These are phyloP conservation scores for Phalacrocorax pelagicus DNA, from an alignment of 2,113 vertebrate genomes.

Conservation along the genomic window DNA sequence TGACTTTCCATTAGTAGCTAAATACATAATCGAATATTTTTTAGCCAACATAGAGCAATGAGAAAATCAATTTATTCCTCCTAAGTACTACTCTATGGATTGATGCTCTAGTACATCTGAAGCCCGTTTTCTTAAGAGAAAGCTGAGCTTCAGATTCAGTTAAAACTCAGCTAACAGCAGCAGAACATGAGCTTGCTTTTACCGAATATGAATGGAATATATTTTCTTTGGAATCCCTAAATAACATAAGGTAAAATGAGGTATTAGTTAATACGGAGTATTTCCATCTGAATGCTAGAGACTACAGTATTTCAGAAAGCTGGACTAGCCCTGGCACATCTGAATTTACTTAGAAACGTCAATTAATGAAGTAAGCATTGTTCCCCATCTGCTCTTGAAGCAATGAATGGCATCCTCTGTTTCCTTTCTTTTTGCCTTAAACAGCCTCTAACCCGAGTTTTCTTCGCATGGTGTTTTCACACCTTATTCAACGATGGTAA, in stretches of 20 bases:
- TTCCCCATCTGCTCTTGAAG: not conserved
- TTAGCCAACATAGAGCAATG: constrained; percentile 23
- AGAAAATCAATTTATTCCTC: constrained; percentile 71
- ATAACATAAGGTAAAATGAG: not conserved
- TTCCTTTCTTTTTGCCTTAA: not conserved
- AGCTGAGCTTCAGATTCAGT: not conserved
- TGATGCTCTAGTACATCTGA: constrained; percentile 22
- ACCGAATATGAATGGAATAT: not conserved
- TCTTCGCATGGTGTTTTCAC: not conserved
- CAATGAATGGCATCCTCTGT: not conserved
- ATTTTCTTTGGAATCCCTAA: not conserved
- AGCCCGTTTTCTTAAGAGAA: not conserved
- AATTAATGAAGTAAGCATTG: not conserved
- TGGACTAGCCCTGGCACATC: not conserved
- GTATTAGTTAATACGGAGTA: not conserved
- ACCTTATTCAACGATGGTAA: not conserved
- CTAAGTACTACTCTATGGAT: constrained; percentile 30
- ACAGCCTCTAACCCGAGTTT: not conserved
- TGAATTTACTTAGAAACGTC: not conserved
- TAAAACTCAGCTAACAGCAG: not conserved
- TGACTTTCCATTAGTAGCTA: constrained; percentile 72
- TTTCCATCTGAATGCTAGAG: not conserved
- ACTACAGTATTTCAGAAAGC: not conserved
- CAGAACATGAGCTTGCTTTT: not conserved
- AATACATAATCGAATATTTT: constrained; percentile 73